Conservation (phyloP, 2,888 invertebrate species). For the Parnassius apollo region DNA sequence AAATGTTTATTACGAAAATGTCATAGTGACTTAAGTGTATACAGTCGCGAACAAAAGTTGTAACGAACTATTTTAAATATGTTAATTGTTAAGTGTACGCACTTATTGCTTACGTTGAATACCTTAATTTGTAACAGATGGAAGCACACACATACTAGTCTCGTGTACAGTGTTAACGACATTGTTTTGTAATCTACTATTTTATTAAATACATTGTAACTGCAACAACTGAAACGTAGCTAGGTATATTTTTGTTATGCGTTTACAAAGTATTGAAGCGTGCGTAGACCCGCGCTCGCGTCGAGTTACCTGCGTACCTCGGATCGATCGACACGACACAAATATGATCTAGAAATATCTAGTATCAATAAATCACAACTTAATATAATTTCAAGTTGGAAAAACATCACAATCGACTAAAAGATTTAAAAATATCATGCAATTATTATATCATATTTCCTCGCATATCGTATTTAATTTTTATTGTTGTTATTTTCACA, state of each 20-base stretch:
- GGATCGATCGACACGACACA: no score
- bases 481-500: no score
- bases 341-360: no score
- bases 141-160: constrained; percentile 49
- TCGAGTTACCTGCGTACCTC: constrained; percentile 26
- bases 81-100: not conserved
- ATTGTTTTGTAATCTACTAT: constrained; percentile 70
- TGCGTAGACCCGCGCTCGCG: constrained; percentile 28
- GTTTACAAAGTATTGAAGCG: constrained; percentile 43
- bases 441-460: not conserved
- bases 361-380: no score
- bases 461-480: not conserved
- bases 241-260: constrained; percentile 74
- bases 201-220: constrained; percentile 54
- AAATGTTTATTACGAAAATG: not conserved
- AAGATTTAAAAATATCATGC: no score
- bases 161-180: constrained; percentile 68
- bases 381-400: no score
- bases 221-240: constrained; percentile 54
- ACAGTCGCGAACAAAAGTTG: not conserved
- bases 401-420: no score
- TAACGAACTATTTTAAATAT: not conserved
- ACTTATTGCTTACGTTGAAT: not conserved
- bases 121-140: constrained; percentile 13
- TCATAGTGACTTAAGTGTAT: not conserved